These are phyloP conservation scores for Diadegma fenestrale DNA, from an alignment of 2,888 invertebrate species.

Conservation along the genomic window DNA sequence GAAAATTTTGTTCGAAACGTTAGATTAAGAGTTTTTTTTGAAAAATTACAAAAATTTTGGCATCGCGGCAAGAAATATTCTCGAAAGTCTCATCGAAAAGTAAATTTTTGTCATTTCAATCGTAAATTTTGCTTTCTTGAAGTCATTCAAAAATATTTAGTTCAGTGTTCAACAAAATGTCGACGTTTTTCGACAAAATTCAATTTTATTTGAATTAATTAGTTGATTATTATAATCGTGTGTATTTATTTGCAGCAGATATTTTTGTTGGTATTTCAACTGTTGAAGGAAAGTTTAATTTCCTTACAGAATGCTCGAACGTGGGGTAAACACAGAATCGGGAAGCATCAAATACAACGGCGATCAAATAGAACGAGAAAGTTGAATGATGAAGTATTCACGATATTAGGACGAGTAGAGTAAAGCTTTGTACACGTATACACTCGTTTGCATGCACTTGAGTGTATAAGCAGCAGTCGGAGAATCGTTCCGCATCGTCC, in stretches of 20 bases:
- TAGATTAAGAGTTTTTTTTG: too few species aligned
- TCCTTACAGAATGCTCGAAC: not conserved
- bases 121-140: too few species aligned
- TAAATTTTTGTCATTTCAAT: too few species aligned
- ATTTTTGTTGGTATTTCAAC: not conserved
- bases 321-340: not conserved
- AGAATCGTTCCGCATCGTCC: conserved; percentile 32
- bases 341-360: not conserved
- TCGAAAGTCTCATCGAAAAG: too few species aligned
- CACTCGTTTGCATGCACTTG: conserved; percentile 27
- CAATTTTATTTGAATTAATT: too few species aligned
- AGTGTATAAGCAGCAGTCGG: conserved; percentile 23
- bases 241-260: not conserved
- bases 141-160: too few species aligned
- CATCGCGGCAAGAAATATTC: too few species aligned
- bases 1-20: too few species aligned
- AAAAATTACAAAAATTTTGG: too few species aligned
- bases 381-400: conserved; percentile 49
- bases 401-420: conserved; percentile 47
- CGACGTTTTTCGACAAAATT: too few species aligned
- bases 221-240: not conserved
- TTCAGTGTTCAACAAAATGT: too few species aligned
- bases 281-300: conserved; percentile 8
- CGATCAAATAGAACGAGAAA: conserved; percentile 39
- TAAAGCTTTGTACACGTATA: conserved; percentile 26